A percentile compares a stretch with the other conserved stretches of the same genome.
Conservation (phyloP, 2,888 invertebrate genomes). For the Craniophora ligustri region DNA sequence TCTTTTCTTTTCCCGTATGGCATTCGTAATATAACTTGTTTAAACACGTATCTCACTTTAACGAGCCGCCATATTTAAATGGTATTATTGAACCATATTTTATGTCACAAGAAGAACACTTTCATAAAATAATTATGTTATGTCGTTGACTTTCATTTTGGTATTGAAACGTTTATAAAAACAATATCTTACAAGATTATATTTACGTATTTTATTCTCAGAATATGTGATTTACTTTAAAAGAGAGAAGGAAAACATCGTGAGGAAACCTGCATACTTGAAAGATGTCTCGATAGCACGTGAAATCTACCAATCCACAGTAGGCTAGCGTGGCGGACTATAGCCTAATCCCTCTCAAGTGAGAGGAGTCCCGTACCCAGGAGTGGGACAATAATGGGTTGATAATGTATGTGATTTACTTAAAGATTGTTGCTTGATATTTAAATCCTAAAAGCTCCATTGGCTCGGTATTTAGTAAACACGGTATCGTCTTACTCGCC, state of each 20-base stretch:
- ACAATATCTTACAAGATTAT: conserved; percentile 10
- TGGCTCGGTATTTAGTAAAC: background rate
- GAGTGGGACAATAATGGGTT: no score
- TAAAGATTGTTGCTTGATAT: no score
- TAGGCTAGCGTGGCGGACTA: no score
- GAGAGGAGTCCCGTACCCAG: no score
- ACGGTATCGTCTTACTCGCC: conserved; percentile 19
- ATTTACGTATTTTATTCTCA: background rate
- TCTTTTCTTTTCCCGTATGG: background rate
- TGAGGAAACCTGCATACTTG: no score
- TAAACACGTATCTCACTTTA: conserved; percentile 1
- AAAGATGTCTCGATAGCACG: no score
- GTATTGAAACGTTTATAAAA: conserved; percentile 2
- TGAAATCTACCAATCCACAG: no score
- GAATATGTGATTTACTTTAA: conserved; percentile 2
- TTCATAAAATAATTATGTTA: conserved; percentile 19
- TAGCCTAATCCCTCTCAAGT: no score
- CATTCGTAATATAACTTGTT: no score
- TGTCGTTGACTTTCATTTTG: conserved; percentile 12
- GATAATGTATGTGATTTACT: no score
- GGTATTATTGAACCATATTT: background rate
- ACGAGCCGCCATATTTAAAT: conserved; percentile 16
- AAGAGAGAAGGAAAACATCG: no score
- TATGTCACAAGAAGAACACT: conserved; percentile 10
- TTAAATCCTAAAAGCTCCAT: no score